Evolutionary conservation across 2,797 vertebrate species (phyloP).

Genomic region (Gambelia wislizenii): DNA sequence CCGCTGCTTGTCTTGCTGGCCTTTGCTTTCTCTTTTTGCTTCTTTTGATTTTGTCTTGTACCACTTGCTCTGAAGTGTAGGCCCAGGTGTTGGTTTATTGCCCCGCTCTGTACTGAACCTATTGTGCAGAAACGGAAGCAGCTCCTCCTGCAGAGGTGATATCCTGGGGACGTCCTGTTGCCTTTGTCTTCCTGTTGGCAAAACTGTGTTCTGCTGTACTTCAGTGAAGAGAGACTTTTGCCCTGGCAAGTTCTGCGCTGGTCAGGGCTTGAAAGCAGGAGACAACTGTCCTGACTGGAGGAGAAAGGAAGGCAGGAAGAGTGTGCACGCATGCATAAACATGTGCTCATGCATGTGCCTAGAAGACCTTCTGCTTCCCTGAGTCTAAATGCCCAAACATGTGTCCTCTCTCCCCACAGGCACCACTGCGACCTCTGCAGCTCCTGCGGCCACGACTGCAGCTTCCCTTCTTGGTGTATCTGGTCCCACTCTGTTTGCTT

Average conservation of each 20-base stretch:
- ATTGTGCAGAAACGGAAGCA: too few species aligned
- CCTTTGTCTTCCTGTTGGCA: not conserved
- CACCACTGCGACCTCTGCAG: conserved; percentile 36
- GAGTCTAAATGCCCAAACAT: rapidly evolving
- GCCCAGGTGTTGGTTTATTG: too few species aligned
- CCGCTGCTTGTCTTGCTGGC: too few species aligned
- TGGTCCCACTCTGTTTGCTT: conserved; percentile 55
- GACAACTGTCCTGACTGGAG: not conserved
- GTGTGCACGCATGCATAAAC: not conserved
- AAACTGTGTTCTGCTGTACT: not conserved
- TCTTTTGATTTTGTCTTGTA: not conserved
- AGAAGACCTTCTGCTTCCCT: not conserved
- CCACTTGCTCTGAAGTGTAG: not conserved
- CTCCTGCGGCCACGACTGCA: conserved; percentile 52
- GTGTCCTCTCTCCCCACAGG: conserved; percentile 1
- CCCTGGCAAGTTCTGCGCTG: too few species aligned
- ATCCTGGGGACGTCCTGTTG: too few species aligned
- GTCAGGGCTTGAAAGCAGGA: not conserved
- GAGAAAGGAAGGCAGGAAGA: not conserved
- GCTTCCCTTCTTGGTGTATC: conserved; percentile 81
- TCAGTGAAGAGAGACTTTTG: not conserved
- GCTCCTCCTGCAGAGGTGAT: not conserved
- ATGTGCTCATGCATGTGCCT: not conserved
- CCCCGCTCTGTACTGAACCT: not conserved
- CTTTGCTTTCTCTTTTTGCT: not conserved